Base-by-base conservation (phyloP, 2,113 vertebrate species). In the Hippotragus niger region DNA sequence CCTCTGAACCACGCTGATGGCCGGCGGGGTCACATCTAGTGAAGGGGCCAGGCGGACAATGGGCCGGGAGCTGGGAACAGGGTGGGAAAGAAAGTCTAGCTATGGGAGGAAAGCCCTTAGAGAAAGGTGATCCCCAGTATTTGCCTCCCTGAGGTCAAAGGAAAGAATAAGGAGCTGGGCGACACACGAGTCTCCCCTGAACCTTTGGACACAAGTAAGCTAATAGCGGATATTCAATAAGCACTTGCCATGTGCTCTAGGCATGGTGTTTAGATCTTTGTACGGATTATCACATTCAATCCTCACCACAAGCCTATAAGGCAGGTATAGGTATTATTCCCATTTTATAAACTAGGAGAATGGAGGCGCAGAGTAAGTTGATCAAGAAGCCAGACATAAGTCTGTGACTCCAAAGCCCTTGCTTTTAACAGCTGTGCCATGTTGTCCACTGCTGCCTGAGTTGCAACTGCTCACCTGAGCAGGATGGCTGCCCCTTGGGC, bases 401-500 rank as follows among this genome's bases (percentile, higher is more conserved):
- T 40, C 53, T n/a, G 40, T 67, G 45, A 67, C 67, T 76, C 62
- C 27, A 60, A 92, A 57, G 33, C 53, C 27, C 55, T 95, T 74
- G 60, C 31, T 82, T 40, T 82, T 88, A 43, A 12, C 13, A 40
- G 55, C 52, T 36, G 0, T 29, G 15, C 82, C 12, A 2, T 1
- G 23, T 33, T 21, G 0, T 8, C 8, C 3, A 29, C 62, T 0
- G 19, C 1, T 81, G 7, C 57, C 64, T 5, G 10, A n/a, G 84
- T 31, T 33, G 33, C 27, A 13, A 10, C 2, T 5, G 13, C 36
- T 98, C 98, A 99, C 99, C 99, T 99, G 96, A 99, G 98, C 90
- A 99, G 97, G 9, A 99, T 98, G 0, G 99, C 99, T 2, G 98
- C 99, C 31, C 99, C 99, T 67, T 99, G 99, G 0, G 99, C 99